Percentiles rank a stretch among this genome's conserved stretches.
phyloP scores from a whole-genome alignment of 2,888 invertebrate species.

The Brachyopa scutellaris region DNA sequence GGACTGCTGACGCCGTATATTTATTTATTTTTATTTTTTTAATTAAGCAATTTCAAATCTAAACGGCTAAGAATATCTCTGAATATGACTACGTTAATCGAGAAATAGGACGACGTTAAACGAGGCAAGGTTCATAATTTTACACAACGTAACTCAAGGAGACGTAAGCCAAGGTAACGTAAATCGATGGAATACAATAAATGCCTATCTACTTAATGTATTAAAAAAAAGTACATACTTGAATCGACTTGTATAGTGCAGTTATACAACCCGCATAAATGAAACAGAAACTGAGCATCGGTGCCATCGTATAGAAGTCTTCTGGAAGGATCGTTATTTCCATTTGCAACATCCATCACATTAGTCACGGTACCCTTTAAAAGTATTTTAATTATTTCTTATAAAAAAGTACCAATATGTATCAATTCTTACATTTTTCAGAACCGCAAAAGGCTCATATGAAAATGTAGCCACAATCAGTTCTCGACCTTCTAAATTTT shows the following conservation, averaged over 20 bases:
- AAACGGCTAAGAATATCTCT: no score
- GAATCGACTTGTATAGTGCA: constrained; percentile 44
- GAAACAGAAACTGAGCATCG: constrained; percentile 46
- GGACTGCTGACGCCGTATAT: no score
- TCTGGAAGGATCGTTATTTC: constrained; percentile 32
- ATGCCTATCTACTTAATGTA: no score
- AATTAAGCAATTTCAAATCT: no score
- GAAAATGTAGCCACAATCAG: constrained; percentile 78
- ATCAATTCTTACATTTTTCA: constrained; percentile 75
- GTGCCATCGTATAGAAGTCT: constrained; percentile 45
- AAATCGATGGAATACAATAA: no score
- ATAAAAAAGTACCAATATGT: no score
- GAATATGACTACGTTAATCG: no score
- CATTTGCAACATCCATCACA: constrained; percentile 42
- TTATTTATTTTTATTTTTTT: no score
- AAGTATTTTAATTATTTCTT: neutral
- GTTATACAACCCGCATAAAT: constrained; percentile 45
- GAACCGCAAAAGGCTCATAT: constrained; percentile 78
- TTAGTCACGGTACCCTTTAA: constrained; percentile 16
- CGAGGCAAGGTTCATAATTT: no score
- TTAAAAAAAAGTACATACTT: neutral
- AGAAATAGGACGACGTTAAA: no score
- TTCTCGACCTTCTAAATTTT: constrained; percentile 77
- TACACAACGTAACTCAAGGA: no score
- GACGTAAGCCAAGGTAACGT: no score